Evolutionary conservation across 2,113 vertebrate genomes (phyloP).

Genomic region (Rhagologus leucostigma): DNA sequence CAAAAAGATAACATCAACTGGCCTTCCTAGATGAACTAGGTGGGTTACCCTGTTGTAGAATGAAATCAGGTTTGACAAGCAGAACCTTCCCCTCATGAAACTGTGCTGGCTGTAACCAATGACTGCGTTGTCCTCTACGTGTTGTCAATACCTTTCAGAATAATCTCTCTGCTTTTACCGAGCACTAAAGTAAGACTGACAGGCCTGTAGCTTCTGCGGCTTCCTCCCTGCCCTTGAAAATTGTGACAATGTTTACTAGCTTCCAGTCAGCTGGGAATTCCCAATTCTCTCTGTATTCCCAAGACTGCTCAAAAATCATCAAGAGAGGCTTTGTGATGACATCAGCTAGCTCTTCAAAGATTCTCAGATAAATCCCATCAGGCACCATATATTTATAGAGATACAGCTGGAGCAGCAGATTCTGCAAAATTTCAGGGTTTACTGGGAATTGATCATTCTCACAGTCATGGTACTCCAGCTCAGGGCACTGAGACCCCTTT

Average conservation of each 20-base stretch:
- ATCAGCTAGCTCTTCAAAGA: too few relatives aligned
- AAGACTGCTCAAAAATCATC: not conserved
- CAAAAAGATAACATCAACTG: not conserved
- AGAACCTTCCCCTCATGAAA: not conserved
- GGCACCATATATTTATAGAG: not conserved
- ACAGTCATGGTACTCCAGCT: not conserved
- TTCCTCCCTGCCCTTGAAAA: not conserved
- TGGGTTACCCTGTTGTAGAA: not conserved
- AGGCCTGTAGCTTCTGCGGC: not conserved
- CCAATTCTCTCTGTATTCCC: not conserved
- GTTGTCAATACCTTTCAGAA: not conserved
- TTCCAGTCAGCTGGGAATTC: not conserved
- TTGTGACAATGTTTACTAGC: not conserved
- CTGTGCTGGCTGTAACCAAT: not conserved
- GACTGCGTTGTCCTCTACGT: not conserved
- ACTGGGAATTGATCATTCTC: not conserved
- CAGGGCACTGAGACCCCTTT: not conserved
- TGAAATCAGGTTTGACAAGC: not conserved
- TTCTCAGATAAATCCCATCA: not conserved
- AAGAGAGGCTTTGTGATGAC: not conserved
- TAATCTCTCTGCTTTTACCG: not conserved
- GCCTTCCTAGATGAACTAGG: not conserved
- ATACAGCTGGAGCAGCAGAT: not conserved
- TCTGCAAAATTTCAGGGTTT: not conserved
- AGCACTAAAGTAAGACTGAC: not conserved